A percentile compares a stretch with the other conserved stretches of the same genome.
phyloP scores from a whole-genome alignment of 2,797 vertebrate genomes.

The Siniperca undulata region DNA sequence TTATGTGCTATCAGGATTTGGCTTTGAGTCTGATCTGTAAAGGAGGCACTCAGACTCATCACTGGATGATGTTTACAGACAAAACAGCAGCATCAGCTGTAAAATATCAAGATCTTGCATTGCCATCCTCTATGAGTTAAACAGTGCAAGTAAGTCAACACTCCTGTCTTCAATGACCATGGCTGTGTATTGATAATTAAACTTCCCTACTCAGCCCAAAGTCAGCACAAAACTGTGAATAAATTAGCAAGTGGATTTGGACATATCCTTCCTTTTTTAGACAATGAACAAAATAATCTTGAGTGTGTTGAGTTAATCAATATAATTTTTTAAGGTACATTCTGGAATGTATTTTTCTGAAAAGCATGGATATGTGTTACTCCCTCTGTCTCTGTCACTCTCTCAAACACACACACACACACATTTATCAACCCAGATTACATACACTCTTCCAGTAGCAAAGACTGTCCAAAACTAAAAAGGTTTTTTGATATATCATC shows the following conservation, averaged over 20 bases:
- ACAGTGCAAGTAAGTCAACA: background rate
- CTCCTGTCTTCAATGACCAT: background rate
- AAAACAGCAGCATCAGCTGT: conserved; percentile 18
- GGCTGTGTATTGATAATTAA: background rate
- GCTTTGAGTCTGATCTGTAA: conserved; percentile 18
- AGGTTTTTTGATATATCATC: conserved; percentile 37
- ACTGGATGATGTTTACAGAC: conserved; percentile 18
- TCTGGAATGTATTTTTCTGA: conserved; percentile 1
- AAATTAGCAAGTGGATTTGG: background rate
- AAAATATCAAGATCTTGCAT: conserved; percentile 20
- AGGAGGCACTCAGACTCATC: background rate
- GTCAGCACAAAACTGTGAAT: background rate
- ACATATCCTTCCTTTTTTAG: background rate
- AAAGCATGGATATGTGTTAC: background rate
- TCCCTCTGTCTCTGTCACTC: background rate
- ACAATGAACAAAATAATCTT: background rate
- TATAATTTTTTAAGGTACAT: background rate
- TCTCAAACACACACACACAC: background rate
- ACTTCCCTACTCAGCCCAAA: background rate
- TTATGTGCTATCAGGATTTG: conserved; percentile 19
- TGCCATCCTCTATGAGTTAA: background rate
- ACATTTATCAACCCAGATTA: conserved; percentile 46
- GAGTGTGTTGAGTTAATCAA: background rate
- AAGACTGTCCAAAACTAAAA: conserved; percentile 29
- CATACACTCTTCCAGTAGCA: background rate